These are phyloP conservation scores for Tethea ocularis DNA, from an alignment of 2,888 invertebrate species.

Conservation along the genomic window DNA sequence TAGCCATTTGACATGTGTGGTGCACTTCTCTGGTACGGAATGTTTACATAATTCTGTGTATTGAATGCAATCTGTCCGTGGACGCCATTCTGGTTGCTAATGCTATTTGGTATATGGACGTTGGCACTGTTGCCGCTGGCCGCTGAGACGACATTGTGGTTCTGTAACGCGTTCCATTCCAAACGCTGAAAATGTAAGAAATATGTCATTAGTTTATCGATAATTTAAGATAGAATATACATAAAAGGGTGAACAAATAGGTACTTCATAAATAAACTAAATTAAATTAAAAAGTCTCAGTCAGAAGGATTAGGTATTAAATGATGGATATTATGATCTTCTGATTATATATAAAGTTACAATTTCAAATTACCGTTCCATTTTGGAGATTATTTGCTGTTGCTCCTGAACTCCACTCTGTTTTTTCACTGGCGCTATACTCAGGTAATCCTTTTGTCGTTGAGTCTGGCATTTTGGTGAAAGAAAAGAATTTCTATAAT, in stretches of 20 bases:
- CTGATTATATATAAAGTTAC: conserved; percentile 7
- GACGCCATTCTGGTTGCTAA: conserved; percentile 23
- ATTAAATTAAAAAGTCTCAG: too few species aligned
- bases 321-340: not conserved
- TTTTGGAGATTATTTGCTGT: conserved; percentile 24
- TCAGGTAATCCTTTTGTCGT: conserved; percentile 21
- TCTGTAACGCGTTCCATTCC: conserved; percentile 37
- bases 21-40: conserved; percentile 18
- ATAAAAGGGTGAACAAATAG: conserved; percentile 5
- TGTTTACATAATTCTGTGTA: conserved; percentile 27
- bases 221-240: not conserved
- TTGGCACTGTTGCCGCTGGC: conserved; percentile 20
- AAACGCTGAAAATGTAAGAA: conserved; percentile 34
- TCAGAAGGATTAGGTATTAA: too few species aligned
- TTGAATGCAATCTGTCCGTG: conserved; percentile 12
- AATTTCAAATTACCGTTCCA: conserved; percentile 39
- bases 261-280: too few species aligned
- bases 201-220: not conserved
- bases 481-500: not conserved
- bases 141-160: conserved; percentile 24
- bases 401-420: conserved; percentile 40
- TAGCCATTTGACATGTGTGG: conserved; percentile 19
- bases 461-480: conserved; percentile 31
- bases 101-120: conserved; percentile 24
- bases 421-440: conserved; percentile 31